Percentiles rank a stretch among this genome's conserved stretches.
These are phyloP conservation scores for Parascotia fuliginaria DNA, from an alignment of 2,888 invertebrate species.

Conservation along the genomic window DNA sequence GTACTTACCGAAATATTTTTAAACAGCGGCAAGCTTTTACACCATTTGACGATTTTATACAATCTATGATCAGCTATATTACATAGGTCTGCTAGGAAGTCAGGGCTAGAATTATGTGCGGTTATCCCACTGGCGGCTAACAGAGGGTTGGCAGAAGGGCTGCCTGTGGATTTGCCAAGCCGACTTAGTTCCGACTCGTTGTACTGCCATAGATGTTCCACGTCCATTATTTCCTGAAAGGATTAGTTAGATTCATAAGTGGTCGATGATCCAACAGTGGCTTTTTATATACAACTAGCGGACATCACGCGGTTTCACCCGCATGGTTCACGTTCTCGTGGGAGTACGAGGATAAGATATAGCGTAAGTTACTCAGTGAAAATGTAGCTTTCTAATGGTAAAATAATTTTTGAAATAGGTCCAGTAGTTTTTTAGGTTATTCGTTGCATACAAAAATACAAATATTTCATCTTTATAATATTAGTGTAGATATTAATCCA, in stretches of 20 bases:
- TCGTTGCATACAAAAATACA: too few relatives aligned
- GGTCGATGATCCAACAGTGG: too few relatives aligned
- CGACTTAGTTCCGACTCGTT: conserved; percentile 92
- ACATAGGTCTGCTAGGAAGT: conserved; percentile 95
- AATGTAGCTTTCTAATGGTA: too few relatives aligned
- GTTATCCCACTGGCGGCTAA: conserved; percentile 80
- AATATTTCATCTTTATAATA: too few relatives aligned
- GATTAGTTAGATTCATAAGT: neutral
- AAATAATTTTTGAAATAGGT: too few relatives aligned
- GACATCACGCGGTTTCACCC: too few relatives aligned
- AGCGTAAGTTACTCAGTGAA: too few relatives aligned
- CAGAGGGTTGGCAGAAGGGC: conserved; percentile 76
- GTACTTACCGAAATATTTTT: conserved; percentile 95
- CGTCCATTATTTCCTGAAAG: conserved; percentile 96
- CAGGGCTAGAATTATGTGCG: conserved; percentile 90
- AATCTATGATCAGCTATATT: conserved; percentile 97
- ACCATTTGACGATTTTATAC: conserved; percentile 99
- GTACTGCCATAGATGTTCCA: conserved; percentile 98
- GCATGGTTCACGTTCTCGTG: too few relatives aligned
- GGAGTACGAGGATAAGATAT: too few relatives aligned
- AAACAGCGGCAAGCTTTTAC: conserved; percentile 97
- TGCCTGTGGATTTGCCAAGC: conserved; percentile 81
- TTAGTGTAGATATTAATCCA: too few relatives aligned
- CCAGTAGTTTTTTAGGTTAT: too few relatives aligned
- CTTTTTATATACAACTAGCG: too few relatives aligned